Evolutionary conservation across 2,113 vertebrate genomes (phyloP), one percentile per base, ranked within the genome.

Genomic region (Peromyscus californicus): DNA sequence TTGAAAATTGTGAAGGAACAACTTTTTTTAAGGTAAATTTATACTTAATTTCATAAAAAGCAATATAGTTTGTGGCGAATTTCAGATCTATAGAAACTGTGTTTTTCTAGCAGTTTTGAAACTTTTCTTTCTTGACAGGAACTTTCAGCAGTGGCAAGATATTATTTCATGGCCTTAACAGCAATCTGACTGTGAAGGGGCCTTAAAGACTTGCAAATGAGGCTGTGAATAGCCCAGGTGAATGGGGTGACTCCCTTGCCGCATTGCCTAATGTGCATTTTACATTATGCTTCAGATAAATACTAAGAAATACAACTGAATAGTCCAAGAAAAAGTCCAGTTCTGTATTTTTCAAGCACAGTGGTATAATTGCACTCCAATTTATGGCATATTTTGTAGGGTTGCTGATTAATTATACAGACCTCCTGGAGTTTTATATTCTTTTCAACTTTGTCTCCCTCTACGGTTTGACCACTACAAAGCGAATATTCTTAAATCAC

Each of bases 321-420:
- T 54, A 29, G 39, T 91, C 54, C 63, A 51, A 76, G 48, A 42
- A 96, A 97, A 67, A 69, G 51, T 63, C 59, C n/a, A 63, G 74
- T 92, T 74, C 59, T 90, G 89, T 42, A 22, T 93, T 45, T 98
- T 97, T 95, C 69, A 51, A 45, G 22, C 96, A 88, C 90, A 94
- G 82, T 90, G 95, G 80, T 76, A 33, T 97, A 98, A 97, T 91
- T 91, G 59, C 67, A 83, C 83, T 96, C 94, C 94, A 86, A 94
- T 91, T 86, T 89, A 82, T 67, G 88, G 92, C 92, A 61, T 90
- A 94, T 84, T 92, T 95, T 67, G 48, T 86, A 78, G 89, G 95
- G 54, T 85, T 94, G 39, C 97, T 95, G 93, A 94, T 97, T 98
- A 96, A 96, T 93, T 96, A 96, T 93, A 86, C 97, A 97, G 90